A percentile compares a stretch with the other conserved stretches of the same genome.
Evolutionary conservation across 2,113 vertebrate species (phyloP).

Genomic region (Cynopterus brachyotis): DNA sequence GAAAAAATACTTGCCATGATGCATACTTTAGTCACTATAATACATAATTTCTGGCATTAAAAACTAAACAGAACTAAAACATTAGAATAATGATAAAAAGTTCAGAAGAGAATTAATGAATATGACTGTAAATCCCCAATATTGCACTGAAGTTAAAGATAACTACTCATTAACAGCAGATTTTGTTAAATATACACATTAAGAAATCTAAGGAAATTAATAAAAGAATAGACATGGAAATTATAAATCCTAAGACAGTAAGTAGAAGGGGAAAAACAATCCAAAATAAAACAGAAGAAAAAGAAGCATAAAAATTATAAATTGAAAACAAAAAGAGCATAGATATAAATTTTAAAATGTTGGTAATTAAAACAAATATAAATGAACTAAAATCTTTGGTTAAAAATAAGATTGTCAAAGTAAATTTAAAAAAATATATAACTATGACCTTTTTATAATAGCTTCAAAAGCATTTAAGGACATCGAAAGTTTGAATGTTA

Average conservation of each 20-base stretch:
- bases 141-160: background rate
- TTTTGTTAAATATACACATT: background rate
- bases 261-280: background rate
- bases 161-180: background rate
- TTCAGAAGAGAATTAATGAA: background rate
- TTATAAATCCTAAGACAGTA: background rate
- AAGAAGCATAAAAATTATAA: background rate
- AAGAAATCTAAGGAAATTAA: background rate
- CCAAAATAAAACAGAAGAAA: background rate
- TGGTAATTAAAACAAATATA: background rate
- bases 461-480: background rate
- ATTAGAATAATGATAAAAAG: background rate
- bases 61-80: background rate
- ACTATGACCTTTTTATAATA: background rate
- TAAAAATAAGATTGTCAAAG: background rate
- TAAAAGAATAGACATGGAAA: background rate
- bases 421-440: background rate
- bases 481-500: background rate
- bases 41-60: constrained; percentile 16
- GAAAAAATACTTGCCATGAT: background rate
- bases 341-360: background rate
- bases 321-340: constrained; percentile 23
- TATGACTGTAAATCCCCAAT: background rate
- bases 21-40: background rate
- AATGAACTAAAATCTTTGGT: background rate